Conservation (phyloP, 2,888 invertebrate genomes). For the Stenodera caucasica region DNA sequence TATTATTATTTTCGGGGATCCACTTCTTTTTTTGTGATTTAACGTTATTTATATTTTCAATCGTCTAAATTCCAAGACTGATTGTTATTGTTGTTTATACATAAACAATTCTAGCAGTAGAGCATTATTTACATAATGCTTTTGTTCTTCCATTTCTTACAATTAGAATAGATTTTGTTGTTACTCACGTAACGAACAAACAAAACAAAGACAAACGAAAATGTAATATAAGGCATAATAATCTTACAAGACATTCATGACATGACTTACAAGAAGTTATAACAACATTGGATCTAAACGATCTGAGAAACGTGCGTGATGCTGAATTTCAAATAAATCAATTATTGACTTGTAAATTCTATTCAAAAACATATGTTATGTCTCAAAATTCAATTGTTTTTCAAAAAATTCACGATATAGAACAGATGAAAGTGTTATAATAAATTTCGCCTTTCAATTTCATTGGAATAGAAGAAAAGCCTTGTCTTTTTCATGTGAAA, state of each 20-base stretch:
- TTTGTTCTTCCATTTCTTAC: background rate
- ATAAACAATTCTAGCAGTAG: no score
- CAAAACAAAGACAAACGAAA: background rate
- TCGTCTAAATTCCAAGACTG: no score
- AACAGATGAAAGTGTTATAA: no score
- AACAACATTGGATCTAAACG: conserved; percentile 26
- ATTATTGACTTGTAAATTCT: conserved; percentile 39
- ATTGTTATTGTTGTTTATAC: no score
- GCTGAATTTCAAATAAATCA: conserved; percentile 23
- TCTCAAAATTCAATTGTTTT: no score
- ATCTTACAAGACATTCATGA: conserved; percentile 17
- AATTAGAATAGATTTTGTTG: background rate
- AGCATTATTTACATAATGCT: background rate
- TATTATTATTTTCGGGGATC: no score
- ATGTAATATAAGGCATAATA: conserved; percentile 18
- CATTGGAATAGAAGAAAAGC: background rate
- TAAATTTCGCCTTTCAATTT: no score
- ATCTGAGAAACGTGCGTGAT: conserved; percentile 22
- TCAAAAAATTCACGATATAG: no score
- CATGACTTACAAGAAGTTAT: conserved; percentile 29
- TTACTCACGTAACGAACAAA: background rate
- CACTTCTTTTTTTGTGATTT: no score
- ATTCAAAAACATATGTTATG: conserved; percentile 44
- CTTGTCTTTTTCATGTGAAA: conserved; percentile 32
- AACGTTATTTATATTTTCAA: no score